Conservation (phyloP, 2,797 vertebrate genomes). For the Ptychadena robeensis region DNA sequence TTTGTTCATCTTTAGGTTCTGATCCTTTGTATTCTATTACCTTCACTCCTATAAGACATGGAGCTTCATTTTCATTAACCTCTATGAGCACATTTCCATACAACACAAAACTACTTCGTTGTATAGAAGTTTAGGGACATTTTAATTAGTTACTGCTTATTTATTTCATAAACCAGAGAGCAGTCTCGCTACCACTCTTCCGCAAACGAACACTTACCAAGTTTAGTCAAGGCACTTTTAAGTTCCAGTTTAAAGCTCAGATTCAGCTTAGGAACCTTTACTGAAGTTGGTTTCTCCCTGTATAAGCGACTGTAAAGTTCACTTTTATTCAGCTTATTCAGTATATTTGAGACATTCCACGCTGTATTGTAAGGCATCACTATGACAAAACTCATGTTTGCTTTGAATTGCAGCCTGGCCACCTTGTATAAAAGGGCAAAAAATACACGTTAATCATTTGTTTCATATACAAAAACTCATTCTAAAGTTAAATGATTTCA, state of each 20-base stretch:
- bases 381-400: slow-evolving; percentile 86
- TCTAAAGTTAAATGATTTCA: no score
- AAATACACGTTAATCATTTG: not conserved
- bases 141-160: no score
- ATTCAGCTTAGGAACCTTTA: slow-evolving; percentile 91
- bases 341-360: slow-evolving; percentile 78
- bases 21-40: no score
- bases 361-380: slow-evolving; percentile 79
- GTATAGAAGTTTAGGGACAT: no score
- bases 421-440: slow-evolving; percentile 75
- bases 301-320: slow-evolving; percentile 79
- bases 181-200: no score
- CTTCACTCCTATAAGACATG: no score
- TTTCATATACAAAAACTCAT: no score
- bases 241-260: slow-evolving; percentile 85
- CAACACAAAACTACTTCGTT: no score
- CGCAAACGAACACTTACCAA: slow-evolving; percentile 80
- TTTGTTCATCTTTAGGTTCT: no score
- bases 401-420: slow-evolving; percentile 88
- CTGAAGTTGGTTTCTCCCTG: slow-evolving; percentile 78
- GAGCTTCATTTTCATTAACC: no score
- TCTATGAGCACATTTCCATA: no score
- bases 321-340: slow-evolving; percentile 79
- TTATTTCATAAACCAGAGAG: no score
- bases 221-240: slow-evolving; percentile 78